Evolutionary conservation across 2,888 invertebrate genomes (phyloP).

Genomic region (Dendrolimus pini): DNA sequence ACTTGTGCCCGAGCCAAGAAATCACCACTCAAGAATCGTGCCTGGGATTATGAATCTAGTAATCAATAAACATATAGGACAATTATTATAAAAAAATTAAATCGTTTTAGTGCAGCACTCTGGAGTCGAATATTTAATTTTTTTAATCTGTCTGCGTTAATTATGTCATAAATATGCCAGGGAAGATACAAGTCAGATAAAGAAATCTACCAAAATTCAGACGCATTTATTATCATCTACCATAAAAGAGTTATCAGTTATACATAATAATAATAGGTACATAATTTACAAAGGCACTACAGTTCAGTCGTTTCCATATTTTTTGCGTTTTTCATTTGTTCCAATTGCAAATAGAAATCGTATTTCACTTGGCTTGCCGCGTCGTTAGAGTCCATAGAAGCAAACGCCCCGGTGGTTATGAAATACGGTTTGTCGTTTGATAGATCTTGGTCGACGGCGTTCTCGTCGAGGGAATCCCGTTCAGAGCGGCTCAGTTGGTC

Average conservation of each 20-base stretch:
- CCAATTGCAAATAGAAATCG: constrained; percentile 84
- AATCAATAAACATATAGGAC: too few species aligned
- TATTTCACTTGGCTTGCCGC: constrained; percentile 71
- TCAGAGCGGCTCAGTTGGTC: constrained; percentile 89
- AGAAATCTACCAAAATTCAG: background rate
- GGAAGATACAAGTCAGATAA: too few species aligned
- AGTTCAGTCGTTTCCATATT: constrained; percentile 89
- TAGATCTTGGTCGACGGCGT: constrained; percentile 79
- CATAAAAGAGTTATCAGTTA: constrained; percentile 4
- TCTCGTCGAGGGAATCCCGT: constrained; percentile 91
- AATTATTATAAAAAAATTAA: too few species aligned
- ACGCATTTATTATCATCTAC: background rate
- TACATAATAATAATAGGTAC: constrained; percentile 31
- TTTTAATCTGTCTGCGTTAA: too few species aligned
- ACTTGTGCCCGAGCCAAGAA: too few species aligned
- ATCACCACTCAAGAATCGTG: too few species aligned
- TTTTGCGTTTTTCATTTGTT: constrained; percentile 82
- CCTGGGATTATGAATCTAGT: too few species aligned
- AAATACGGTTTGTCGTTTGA: constrained; percentile 69
- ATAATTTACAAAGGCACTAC: constrained; percentile 57
- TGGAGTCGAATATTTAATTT: too few species aligned
- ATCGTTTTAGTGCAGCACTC: too few species aligned
- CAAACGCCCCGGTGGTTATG: constrained; percentile 65
- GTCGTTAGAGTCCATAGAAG: constrained; percentile 61
- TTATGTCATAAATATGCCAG: too few species aligned